Evolutionary conservation across 2,797 vertebrate species (phyloP).

Genomic region (Centroberyx gerrardi): DNA sequence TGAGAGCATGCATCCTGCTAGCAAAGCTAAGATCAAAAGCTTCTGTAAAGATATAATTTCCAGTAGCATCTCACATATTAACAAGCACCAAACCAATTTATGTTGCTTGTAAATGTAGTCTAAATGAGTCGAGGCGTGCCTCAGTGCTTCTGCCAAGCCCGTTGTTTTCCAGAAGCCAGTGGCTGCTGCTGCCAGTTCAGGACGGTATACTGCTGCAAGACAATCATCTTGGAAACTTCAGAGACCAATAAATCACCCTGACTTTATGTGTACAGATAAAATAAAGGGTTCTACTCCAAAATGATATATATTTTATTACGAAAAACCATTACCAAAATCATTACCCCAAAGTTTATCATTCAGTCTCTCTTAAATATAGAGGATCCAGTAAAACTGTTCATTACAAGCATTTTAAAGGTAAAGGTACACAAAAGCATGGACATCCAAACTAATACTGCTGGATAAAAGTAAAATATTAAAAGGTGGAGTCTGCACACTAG

Average conservation of each 20-base stretch:
- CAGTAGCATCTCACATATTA: background rate
- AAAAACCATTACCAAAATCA: background rate
- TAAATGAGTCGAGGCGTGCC: background rate
- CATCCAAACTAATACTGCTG: too few species aligned
- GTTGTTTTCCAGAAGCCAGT: background rate
- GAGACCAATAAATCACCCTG: background rate
- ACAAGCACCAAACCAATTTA: background rate
- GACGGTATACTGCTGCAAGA: background rate
- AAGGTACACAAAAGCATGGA: too few species aligned
- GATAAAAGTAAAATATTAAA: too few species aligned
- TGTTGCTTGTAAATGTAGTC: constrained; percentile 23
- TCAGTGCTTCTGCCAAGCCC: background rate
- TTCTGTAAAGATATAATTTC: background rate
- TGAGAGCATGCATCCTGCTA: background rate
- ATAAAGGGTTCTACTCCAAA: background rate
- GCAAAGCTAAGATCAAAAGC: background rate
- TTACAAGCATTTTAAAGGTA: too few species aligned
- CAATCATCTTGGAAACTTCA: background rate
- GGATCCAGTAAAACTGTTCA: background rate
- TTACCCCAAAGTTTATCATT: too few species aligned
- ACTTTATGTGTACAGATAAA: background rate
- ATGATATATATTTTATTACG: background rate
- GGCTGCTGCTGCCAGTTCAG: background rate
- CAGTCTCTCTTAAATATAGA: background rate
- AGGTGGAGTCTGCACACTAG: too few species aligned